Percentiles rank a stretch among this genome's conserved stretches.
These are phyloP conservation scores for Gracilinanus agilis DNA, from an alignment of 2,113 vertebrate genomes.

Conservation along the genomic window DNA sequence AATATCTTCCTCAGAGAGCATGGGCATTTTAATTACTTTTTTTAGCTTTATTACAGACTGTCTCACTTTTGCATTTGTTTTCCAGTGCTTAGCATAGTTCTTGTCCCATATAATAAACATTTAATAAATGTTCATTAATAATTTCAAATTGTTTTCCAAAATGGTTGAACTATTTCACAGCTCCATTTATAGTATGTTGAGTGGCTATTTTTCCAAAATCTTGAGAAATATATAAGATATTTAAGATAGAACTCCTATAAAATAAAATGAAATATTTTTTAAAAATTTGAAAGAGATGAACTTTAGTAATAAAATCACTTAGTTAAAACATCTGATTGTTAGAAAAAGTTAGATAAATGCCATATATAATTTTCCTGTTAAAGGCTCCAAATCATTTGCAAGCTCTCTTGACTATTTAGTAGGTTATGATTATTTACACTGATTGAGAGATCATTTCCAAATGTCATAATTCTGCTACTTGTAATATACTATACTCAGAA, in stretches of 20 bases:
- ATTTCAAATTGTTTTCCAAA: neutral
- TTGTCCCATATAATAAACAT: neutral
- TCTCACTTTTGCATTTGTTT: neutral
- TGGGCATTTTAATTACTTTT: neutral
- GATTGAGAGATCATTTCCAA: neutral
- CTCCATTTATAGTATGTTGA: neutral
- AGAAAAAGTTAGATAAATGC: neutral
- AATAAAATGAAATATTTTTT: neutral
- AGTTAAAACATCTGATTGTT: neutral
- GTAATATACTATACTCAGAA: neutral
- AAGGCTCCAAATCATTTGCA: neutral
- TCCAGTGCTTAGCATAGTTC: neutral
- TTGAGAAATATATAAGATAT: neutral
- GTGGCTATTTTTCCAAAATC: neutral
- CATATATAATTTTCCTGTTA: neutral
- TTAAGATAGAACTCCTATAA: neutral
- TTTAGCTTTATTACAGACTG: neutral
- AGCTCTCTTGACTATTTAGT: neutral
- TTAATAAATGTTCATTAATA: neutral
- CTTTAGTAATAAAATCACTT: neutral
- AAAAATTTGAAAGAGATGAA: neutral
- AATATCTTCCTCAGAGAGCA: neutral
- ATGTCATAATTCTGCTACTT: neutral
- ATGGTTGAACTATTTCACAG: neutral
- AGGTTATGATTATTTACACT: neutral